phyloP scores from a whole-genome alignment of 2,888 invertebrate species.

The Phyto melanocephala region DNA sequence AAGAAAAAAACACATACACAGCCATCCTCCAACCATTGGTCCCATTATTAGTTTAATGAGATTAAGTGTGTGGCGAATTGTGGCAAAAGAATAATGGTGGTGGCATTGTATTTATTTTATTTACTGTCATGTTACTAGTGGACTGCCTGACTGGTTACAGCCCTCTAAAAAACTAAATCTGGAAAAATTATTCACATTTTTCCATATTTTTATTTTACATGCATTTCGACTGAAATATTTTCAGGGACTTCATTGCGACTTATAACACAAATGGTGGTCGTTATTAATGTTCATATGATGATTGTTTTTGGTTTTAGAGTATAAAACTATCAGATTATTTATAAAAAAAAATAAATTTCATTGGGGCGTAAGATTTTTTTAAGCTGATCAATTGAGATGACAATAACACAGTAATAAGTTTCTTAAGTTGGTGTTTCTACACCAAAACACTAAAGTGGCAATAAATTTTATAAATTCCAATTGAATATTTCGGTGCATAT shows the following conservation, averaged over 20 bases:
- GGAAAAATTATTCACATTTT: slow-evolving; percentile 1
- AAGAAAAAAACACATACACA: neutral
- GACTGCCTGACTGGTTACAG: slow-evolving; percentile 4
- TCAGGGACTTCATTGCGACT: slow-evolving; percentile 15
- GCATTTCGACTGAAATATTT: neutral
- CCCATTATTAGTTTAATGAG: slow-evolving; percentile 69
- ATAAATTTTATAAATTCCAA: slow-evolving; percentile 40
- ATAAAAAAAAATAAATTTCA: slow-evolving; percentile 34
- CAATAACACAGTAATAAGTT: slow-evolving; percentile 29
- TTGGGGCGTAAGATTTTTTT: slow-evolving; percentile 27
- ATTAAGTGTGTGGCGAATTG: slow-evolving; percentile 70
- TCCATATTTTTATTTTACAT: slow-evolving; percentile 12
- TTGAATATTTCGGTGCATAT: slow-evolving; percentile 44
- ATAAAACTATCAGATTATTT: slow-evolving; percentile 56
- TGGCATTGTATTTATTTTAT: slow-evolving; percentile 50
- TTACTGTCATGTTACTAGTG: slow-evolving; percentile 42
- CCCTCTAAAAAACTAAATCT: slow-evolving; percentile 1
- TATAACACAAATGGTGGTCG: slow-evolving; percentile 57
- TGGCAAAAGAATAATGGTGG: slow-evolving; percentile 64
- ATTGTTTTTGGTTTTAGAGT: slow-evolving; percentile 31
- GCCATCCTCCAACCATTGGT: slow-evolving; percentile 40
- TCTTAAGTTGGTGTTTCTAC: neutral
- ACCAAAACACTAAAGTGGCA: slow-evolving; percentile 23
- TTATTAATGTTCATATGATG: slow-evolving; percentile 54
- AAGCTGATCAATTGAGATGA: slow-evolving; percentile 54